These are phyloP conservation scores for Podarcis muralis DNA, from an alignment of 2,113 vertebrate species.

Conservation along the genomic window DNA sequence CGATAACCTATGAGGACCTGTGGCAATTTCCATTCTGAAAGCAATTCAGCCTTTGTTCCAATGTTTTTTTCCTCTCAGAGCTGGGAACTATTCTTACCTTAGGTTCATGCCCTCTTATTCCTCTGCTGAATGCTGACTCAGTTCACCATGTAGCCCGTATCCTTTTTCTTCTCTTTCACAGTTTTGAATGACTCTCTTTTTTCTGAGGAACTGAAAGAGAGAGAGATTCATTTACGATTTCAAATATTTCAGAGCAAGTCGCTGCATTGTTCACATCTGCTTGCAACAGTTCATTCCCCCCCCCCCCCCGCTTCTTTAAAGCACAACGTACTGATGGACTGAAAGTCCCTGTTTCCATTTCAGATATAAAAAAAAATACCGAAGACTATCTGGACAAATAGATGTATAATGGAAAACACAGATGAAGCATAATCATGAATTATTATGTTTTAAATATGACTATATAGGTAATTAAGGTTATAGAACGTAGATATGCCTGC, in stretches of 20 bases:
- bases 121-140: not conserved
- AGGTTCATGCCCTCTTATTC: not conserved
- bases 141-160: not conserved
- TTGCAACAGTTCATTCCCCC: not conserved
- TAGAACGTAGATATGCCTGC: constrained; percentile 36
- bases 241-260: constrained; percentile 2
- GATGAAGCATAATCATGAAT: constrained; percentile 21
- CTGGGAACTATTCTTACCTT: not conserved
- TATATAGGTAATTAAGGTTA: constrained; percentile 44
- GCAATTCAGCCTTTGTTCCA: not conserved
- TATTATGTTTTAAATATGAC: constrained; percentile 43
- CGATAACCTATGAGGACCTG: not conserved
- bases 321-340: not conserved
- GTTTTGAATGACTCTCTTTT: not conserved
- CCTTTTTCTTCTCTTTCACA: not conserved
- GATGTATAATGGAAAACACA: constrained; percentile 34
- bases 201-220: not conserved
- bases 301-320: constrained; percentile 17
- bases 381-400: constrained; percentile 37
- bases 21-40: not conserved
- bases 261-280: constrained; percentile 29
- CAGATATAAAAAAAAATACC: not conserved
- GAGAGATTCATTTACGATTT: constrained; percentile 24
- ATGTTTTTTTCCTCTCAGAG: not conserved
- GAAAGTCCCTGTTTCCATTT: constrained; percentile 16